Percentiles rank a stretch among this genome's conserved stretches.
Evolutionary conservation across 2,113 vertebrate genomes (phyloP).

Genomic region (Callipepla squamata): DNA sequence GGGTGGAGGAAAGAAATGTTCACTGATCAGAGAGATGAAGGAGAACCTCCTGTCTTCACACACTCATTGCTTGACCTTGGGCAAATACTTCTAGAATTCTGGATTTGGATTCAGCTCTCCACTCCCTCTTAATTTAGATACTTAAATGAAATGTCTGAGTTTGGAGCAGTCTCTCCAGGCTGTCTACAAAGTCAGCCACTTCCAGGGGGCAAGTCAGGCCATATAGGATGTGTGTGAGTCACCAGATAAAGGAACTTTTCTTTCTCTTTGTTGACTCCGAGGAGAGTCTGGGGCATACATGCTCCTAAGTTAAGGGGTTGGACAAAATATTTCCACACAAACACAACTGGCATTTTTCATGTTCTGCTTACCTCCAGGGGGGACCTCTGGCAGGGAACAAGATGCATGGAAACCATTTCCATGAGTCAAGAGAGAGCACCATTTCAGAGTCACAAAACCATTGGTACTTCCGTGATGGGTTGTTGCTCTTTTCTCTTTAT

Average conservation of each 20-base stretch:
- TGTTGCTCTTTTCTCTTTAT: not conserved
- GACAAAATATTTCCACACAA: not conserved
- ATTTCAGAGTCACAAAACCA: not conserved
- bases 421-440: not conserved
- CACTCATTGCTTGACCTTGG: not conserved
- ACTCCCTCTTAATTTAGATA: not conserved
- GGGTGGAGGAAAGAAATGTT: not conserved
- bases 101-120: not conserved
- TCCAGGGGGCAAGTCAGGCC: not conserved
- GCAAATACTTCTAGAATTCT: not conserved
- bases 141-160: not conserved
- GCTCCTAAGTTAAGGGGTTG: not conserved
- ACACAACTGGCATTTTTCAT: not conserved
- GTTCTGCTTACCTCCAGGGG: not conserved
- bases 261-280: not conserved
- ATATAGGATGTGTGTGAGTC: not conserved
- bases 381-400: not conserved
- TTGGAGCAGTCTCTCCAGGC: not conserved
- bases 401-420: not conserved
- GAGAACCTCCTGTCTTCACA: not conserved
- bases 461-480: not conserved
- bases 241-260: not conserved
- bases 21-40: not conserved
- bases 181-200: not conserved
- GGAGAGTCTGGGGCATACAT: not conserved